Conservation (phyloP, 2,113 vertebrate genomes). For the Terrapene triunguis region DNA sequence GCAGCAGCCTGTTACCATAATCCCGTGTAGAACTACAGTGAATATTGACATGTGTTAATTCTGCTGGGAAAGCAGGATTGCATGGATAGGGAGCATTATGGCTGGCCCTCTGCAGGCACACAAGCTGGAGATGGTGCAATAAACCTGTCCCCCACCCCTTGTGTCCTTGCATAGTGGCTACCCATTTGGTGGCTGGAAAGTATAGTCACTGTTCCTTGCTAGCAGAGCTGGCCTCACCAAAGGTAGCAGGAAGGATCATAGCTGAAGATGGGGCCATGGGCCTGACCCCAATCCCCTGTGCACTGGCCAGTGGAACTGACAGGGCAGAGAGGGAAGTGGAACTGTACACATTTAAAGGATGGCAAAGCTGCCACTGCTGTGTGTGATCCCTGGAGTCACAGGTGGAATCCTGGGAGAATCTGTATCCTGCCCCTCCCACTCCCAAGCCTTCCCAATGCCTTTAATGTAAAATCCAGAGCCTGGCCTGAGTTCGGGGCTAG, state of each 20-base stretch:
- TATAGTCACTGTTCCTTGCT: not conserved
- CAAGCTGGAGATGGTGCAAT: not conserved
- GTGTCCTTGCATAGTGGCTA: not conserved
- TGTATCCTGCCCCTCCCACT: accelerated
- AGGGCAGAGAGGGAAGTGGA: not conserved
- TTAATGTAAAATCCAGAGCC: not conserved
- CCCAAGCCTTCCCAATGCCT: accelerated
- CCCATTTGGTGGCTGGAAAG: not conserved
- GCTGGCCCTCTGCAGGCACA: not conserved
- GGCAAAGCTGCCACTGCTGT: not conserved
- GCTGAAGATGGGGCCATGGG: accelerated
- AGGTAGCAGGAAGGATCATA: accelerated
- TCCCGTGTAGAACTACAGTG: not conserved
- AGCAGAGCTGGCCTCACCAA: not conserved
- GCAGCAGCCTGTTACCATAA: not conserved
- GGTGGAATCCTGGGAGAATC: not conserved
- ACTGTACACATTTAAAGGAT: not conserved
- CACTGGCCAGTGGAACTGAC: not conserved
- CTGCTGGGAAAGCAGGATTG: not conserved
- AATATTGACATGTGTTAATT: not conserved
- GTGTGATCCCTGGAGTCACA: not conserved
- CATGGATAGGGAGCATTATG: not conserved
- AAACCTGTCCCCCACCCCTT: not conserved
- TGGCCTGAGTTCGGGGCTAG: accelerated
- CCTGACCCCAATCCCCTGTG: not conserved